Evolutionary conservation across 37 sponge, comb jelly and placozoan species (phyloP).

Genomic region (Spongilla lacustris): DNA sequence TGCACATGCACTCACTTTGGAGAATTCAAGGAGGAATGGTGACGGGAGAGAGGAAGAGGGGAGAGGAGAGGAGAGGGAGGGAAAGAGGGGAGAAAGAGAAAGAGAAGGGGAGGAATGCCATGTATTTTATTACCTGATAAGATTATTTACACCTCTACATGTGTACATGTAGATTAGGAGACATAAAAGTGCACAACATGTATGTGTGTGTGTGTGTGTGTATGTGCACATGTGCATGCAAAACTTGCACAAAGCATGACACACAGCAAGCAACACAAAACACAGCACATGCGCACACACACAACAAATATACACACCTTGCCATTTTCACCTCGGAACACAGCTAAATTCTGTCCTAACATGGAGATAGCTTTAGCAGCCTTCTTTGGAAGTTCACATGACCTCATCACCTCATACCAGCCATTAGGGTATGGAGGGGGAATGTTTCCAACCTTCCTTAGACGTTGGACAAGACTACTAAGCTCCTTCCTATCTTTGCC

Average conservation of each 20-base stretch:
- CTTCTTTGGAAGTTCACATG: constrained; percentile 27
- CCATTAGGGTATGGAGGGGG: constrained; percentile 63
- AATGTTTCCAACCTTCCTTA: background rate
- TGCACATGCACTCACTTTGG: no score
- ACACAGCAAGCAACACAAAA: background rate
- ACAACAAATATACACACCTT: background rate
- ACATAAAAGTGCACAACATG: no score
- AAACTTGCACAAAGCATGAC: no score
- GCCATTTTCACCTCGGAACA: constrained; percentile 70
- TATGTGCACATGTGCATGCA: no score
- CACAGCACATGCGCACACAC: background rate
- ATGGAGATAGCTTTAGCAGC: constrained; percentile 20
- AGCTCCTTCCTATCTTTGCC: background rate
- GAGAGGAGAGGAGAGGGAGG: background rate
- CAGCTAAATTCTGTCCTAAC: constrained; percentile 64
- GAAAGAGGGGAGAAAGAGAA: background rate
- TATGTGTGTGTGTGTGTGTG: no score
- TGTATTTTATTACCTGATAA: background rate
- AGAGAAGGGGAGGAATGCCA: background rate
- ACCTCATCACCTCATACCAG: constrained; percentile 51
- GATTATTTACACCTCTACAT: no score
- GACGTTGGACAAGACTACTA: background rate
- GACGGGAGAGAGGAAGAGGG: background rate
- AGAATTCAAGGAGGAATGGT: background rate
- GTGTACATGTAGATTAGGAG: no score